A percentile compares a stretch with the other conserved stretches of the same genome.
These are phyloP conservation scores for Mnemiopsis leidyi DNA, from an alignment of 37 sponge, comb jelly and placozoan species.

Conservation along the genomic window DNA sequence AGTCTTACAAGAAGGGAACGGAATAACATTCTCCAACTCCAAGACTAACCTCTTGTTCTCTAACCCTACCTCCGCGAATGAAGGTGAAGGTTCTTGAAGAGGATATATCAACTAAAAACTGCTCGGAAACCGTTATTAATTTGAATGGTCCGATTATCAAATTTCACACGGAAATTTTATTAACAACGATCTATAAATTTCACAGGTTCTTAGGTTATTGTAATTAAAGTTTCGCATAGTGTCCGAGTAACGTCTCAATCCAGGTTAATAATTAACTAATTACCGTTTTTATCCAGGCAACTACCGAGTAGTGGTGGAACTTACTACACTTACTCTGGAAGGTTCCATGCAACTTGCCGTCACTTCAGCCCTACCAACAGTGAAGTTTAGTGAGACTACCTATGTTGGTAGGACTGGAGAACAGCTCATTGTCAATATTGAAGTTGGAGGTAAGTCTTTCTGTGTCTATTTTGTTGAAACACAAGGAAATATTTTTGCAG, in stretches of 20 bases:
- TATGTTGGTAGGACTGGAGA: slow-evolving; percentile 62
- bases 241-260: too few relatives aligned
- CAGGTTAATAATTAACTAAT: too few relatives aligned
- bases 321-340: slow-evolving; percentile 43
- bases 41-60: background rate
- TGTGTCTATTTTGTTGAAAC: too few relatives aligned
- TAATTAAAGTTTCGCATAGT: too few relatives aligned
- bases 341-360: slow-evolving; percentile 51
- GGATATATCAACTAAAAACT: too few relatives aligned
- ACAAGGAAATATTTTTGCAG: too few relatives aligned
- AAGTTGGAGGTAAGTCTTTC: slow-evolving; percentile 16
- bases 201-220: too few relatives aligned
- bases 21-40: background rate
- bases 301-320: slow-evolving; percentile 58
- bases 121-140: too few relatives aligned
- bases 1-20: background rate
- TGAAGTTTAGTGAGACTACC: background rate
- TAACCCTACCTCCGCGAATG: slow-evolving; percentile 23
- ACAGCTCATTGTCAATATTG: slow-evolving; percentile 30
- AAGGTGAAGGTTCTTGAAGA: background rate
- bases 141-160: too few relatives aligned
- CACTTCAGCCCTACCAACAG: slow-evolving; percentile 43
- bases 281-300: slow-evolving; percentile 40
- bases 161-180: too few relatives aligned
- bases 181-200: too few relatives aligned